Evolutionary conservation across 2,113 vertebrate species (phyloP).

Genomic region (Formicarius rufipectus): DNA sequence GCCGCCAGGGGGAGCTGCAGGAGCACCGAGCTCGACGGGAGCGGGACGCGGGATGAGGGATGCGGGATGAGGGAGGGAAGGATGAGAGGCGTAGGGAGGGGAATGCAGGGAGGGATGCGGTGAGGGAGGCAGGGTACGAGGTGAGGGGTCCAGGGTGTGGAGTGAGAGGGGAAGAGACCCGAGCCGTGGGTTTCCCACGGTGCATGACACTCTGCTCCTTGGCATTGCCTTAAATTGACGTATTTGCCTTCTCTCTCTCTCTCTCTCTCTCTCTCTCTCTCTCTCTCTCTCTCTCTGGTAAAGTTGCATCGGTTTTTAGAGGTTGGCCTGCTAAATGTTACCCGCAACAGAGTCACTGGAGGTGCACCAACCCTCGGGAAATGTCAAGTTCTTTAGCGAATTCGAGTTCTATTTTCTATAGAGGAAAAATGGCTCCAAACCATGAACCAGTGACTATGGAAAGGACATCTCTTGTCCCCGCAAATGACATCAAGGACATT

Average conservation of each 20-base stretch:
- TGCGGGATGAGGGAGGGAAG: no score
- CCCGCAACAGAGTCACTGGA: rapidly evolving
- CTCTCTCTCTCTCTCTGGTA: neutral
- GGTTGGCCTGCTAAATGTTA: rapidly evolving
- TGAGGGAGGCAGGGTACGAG: rapidly evolving
- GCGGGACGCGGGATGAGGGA: rapidly evolving
- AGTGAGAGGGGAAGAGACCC: neutral
- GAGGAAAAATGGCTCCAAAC: neutral
- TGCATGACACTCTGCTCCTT: neutral
- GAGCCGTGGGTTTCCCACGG: rapidly evolving
- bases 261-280: no score
- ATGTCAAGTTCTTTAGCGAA: neutral
- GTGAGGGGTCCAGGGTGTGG: rapidly evolving
- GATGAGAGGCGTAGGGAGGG: rapidly evolving
- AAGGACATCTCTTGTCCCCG: neutral
- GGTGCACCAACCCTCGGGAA: neutral
- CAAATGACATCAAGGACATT: neutral
- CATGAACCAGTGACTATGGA: rapidly evolving
- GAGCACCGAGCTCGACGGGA: neutral
- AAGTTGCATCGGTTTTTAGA: rapidly evolving
- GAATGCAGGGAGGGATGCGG: rapidly evolving
- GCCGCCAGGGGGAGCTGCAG: constrained; percentile 8
- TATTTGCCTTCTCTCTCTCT: neutral
- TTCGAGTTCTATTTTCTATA: neutral
- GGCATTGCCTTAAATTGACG: neutral